Percentiles rank a stretch among this genome's conserved stretches.
phyloP scores from a whole-genome alignment of 2,113 vertebrate species.

The Notiomystis cincta region DNA sequence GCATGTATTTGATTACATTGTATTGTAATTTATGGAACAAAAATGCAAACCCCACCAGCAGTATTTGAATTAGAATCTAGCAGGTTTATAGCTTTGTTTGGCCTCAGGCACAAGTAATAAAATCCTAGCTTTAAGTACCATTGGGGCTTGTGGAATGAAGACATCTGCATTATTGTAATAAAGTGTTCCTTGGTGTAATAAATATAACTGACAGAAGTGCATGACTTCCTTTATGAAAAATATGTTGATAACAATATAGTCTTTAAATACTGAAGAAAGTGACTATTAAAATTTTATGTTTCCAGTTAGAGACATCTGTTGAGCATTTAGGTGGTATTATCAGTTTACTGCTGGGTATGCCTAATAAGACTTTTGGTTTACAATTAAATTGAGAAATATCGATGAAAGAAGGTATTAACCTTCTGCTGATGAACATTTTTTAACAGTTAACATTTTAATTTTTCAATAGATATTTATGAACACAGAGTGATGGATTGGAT shows the following conservation, averaged over 20 bases:
- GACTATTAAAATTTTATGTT: constrained; percentile 77
- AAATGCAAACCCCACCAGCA: constrained; percentile 60
- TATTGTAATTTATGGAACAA: constrained; percentile 69
- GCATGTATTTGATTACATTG: constrained; percentile 69
- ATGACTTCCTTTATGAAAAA: constrained; percentile 79
- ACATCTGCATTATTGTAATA: constrained; percentile 83
- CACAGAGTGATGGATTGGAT: neutral
- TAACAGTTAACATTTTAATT: constrained; percentile 29
- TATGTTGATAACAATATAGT: constrained; percentile 74
- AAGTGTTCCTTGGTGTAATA: constrained; percentile 80
- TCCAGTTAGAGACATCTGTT: constrained; percentile 74
- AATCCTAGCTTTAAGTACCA: constrained; percentile 78
- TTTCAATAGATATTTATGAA: constrained; percentile 9
- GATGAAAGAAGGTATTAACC: constrained; percentile 55
- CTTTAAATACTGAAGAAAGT: constrained; percentile 77
- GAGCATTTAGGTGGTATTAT: constrained; percentile 71
- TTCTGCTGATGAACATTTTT: constrained; percentile 45
- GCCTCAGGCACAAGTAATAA: constrained; percentile 80
- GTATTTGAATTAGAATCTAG: constrained; percentile 70
- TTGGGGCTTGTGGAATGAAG: constrained; percentile 78
- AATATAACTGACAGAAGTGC: constrained; percentile 78
- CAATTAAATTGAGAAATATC: constrained; percentile 56
- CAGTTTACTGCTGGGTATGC: constrained; percentile 58
- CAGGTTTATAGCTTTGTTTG: constrained; percentile 77
- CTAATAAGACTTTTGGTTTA: constrained; percentile 67